Evolutionary conservation across 2,888 invertebrate species (phyloP), one percentile per base, ranked within the genome.

Genomic region (Tachina fera): DNA sequence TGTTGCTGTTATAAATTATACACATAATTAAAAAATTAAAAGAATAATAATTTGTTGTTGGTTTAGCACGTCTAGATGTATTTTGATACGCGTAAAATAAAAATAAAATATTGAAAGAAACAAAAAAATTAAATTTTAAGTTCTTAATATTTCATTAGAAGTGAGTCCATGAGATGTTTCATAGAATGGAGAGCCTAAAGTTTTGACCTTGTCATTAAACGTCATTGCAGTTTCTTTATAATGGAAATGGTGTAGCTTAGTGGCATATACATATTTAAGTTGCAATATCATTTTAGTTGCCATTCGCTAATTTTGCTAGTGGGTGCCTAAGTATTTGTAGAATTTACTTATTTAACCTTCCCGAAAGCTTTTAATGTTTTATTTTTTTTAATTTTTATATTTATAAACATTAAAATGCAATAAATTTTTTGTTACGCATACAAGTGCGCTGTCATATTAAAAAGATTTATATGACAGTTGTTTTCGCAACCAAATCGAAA

Each of bases 291-390:
- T 72, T 51, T 77, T n/a, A 58, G 51, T 77, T 60, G 14, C 45
- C 60, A 43, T 71, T 53, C 22, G 16, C 6, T 13, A 2, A 1
- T 53, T 65, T 58, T 58, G 13, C 60, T 83, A 22, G 83, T 83
- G 77, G 83, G 77, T 83, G 83, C 83, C 51, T 60, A 61, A 83
- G 77, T 72, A 51, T 41, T 71, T 72, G n/a, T 53, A 41, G n/a
- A 19, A 67, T 76, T 13, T 60, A 68, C 41, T 45, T 63, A 63
- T 60, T 67, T 72, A 67, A 77, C 83, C 77, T 77, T 77, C 77
- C 60, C 39, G 61, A 74, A 76, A 58, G 16, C 60, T 80, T 74
- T 58, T 67, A 43, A 80, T 49, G 6, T 43, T 19, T 45, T 39
- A n/a, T 65, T 31, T 31, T 60, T 13, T 53, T 65, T 22, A 1